Percentiles rank a stretch among this genome's conserved stretches.
These are phyloP conservation scores for Diadromus collaris DNA, from an alignment of 2,888 invertebrate species.

Conservation along the genomic window DNA sequence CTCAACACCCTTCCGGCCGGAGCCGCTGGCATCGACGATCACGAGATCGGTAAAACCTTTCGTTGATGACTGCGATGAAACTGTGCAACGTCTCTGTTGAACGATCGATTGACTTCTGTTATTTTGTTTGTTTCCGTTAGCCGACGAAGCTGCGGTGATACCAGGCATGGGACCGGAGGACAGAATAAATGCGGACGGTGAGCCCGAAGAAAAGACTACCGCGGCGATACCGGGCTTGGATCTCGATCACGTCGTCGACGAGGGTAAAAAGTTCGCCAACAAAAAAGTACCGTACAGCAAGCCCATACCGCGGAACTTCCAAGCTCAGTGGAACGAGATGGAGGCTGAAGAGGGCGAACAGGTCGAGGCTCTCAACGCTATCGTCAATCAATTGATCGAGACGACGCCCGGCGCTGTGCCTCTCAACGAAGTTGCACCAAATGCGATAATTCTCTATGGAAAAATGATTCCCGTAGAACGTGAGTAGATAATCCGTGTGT, in stretches of 20 bases:
- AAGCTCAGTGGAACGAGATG: slow-evolving; percentile 97
- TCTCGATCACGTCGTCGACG: slow-evolving; percentile 87
- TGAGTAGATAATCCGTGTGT: slow-evolving; percentile 76
- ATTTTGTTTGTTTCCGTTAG: slow-evolving; percentile 60
- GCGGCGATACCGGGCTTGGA: slow-evolving; percentile 91
- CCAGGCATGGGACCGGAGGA: slow-evolving; percentile 99
- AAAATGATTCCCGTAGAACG: slow-evolving; percentile 89
- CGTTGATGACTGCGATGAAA: slow-evolving; percentile 79
- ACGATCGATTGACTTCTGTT: slow-evolving; percentile 2
- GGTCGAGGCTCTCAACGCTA: slow-evolving; percentile 83
- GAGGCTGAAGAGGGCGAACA: slow-evolving; percentile 80
- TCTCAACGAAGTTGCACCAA: slow-evolving; percentile 88
- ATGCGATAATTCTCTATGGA: slow-evolving; percentile 92
- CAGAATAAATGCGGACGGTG: slow-evolving; percentile 85
- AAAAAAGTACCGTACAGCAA: slow-evolving; percentile 97
- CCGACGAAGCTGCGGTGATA: slow-evolving; percentile 90
- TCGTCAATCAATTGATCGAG: slow-evolving; percentile 87
- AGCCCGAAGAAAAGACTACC: slow-evolving; percentile 65
- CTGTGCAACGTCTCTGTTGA: neutral
- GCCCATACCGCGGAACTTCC: slow-evolving; percentile 97
- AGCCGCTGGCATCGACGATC: slow-evolving; percentile 86
- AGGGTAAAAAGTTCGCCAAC: slow-evolving; percentile 84
- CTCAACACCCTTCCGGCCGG: slow-evolving; percentile 95
- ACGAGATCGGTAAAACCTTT: slow-evolving; percentile 83
- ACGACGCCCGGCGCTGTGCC: slow-evolving; percentile 91